Evolutionary conservation across 2,888 invertebrate species (phyloP), one percentile per base, ranked within the genome.

Genomic region (Romanomermis culicivorax): DNA sequence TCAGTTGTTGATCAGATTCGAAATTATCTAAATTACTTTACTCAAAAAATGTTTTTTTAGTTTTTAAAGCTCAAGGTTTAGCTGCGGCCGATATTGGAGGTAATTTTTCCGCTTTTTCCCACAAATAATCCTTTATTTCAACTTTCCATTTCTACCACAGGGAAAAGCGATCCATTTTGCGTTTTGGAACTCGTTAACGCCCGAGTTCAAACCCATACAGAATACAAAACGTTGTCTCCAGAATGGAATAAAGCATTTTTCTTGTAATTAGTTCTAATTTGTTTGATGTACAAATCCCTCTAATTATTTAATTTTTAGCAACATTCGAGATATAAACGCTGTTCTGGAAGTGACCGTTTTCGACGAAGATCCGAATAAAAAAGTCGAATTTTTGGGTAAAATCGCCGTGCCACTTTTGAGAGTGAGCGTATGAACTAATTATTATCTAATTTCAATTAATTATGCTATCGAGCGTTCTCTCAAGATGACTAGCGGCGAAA

Each of bases 231-330:
- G 0, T 73, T 97, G 25, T 77, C 82, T 54, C 97, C 97, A 0
- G 86, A 82, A 61, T 97, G 97, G 97, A 88, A 91, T 75, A 95
- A 95, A 73, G 85, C 93, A 61, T 97, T 95, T 70, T 89, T 87
- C 48, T 93, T 97, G 86, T 88, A 74, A 79, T 83, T 2, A 24
- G 4, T n/a, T n/a, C n/a, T n/a, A n/a, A n/a, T n/a, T n/a, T n/a
- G n/a, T 54, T 29, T n/a, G n/a, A n/a, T n/a, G n/a, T n/a, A n/a
- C n/a, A n/a, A 36, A 42, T 52, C 52, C 51, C 3, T 20, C 42
- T 53, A 55, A 55, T 58, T 51, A 73, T 76, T 54, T 4, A 70
- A 82, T 82, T 62, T 65, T 52, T 64, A 74, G 74, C 58, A 64
- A 68, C 58, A 71, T 76, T 42, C 72, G 89, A 68, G 97, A 97